These are phyloP conservation scores for Drosophila tropicalis DNA, from an alignment of 1,140 invertebrate species.

Conservation along the genomic window DNA sequence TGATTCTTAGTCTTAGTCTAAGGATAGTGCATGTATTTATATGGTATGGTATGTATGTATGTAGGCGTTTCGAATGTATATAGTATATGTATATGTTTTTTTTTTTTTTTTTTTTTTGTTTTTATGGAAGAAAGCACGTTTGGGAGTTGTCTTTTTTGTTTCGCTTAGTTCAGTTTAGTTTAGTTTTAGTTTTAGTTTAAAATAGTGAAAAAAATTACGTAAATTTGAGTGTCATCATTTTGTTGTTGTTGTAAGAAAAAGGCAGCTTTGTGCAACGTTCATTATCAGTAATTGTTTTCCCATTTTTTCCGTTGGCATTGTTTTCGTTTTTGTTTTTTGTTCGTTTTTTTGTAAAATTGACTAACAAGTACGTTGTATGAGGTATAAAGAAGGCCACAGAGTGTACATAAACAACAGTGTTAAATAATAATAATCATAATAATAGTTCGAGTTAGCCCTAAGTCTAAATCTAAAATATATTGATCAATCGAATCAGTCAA, in stretches of 20 bases:
- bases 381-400: slow-evolving; percentile 81
- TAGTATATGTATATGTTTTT: slow-evolving; percentile 28
- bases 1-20: slow-evolving; percentile 5
- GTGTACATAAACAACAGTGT: slow-evolving; percentile 59
- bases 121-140: slow-evolving; percentile 54
- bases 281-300: slow-evolving; percentile 1
- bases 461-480: too few species aligned
- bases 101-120: slow-evolving; percentile 7
- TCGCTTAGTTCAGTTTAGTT: slow-evolving; percentile 46
- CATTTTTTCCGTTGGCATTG: slow-evolving; percentile 1
- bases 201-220: slow-evolving; percentile 53
- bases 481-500: background rate
- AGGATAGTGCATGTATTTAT: background rate
- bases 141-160: slow-evolving; percentile 29
- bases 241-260: slow-evolving; percentile 34
- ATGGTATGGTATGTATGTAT: slow-evolving; percentile 27
- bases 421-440: slow-evolving; percentile 37
- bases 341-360: slow-evolving; percentile 73
- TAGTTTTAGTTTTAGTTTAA: slow-evolving; percentile 44
- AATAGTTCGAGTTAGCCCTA: slow-evolving; percentile 17
- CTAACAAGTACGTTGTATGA: slow-evolving; percentile 80
- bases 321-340: slow-evolving; percentile 20
- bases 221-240: slow-evolving; percentile 30
- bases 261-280: slow-evolving; percentile 72
- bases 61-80: slow-evolving; percentile 12